A percentile compares a stretch with the other conserved stretches of the same genome.
These are phyloP conservation scores for Bettongia penicillata DNA, from an alignment of 2,113 vertebrate genomes.

Conservation along the genomic window DNA sequence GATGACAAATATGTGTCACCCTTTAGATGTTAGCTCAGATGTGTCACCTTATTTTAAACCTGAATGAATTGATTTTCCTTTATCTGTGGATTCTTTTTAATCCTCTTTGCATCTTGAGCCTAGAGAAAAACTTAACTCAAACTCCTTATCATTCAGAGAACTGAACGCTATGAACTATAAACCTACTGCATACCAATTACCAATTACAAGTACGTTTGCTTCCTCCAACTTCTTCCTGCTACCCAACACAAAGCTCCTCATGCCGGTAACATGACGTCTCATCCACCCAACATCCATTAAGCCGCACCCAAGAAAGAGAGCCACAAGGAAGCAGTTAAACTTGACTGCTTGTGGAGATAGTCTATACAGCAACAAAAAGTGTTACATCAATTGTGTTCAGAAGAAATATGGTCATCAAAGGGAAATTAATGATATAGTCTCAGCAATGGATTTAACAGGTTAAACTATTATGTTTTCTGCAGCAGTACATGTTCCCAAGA, in stretches of 20 bases:
- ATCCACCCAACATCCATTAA: not conserved
- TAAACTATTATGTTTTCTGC: constrained; percentile 6
- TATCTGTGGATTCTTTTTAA: constrained; percentile 14
- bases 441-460: constrained; percentile 1
- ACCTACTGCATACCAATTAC: constrained; percentile 42
- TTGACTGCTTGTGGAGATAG: constrained; percentile 1
- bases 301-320: not conserved
- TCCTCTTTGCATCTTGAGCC: not conserved
- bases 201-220: constrained; percentile 12
- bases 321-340: constrained; percentile 11
- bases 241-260: constrained; percentile 4
- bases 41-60: constrained; percentile 48
- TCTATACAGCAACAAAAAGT: not conserved
- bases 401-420: constrained; percentile 17
- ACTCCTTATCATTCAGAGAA: constrained; percentile 33
- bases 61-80: constrained; percentile 4
- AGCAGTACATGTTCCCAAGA: constrained; percentile 1
- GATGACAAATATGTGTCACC: constrained; percentile 46
- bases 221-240: not conserved
- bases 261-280: constrained; percentile 8
- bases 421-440: constrained; percentile 9
- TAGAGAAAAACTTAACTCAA: not conserved
- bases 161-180: constrained; percentile 23
- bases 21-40: constrained; percentile 37
- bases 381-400: constrained; percentile 6